Conservation (phyloP, 2,888 invertebrate species). For the Mellilla xanthometata region DNA sequence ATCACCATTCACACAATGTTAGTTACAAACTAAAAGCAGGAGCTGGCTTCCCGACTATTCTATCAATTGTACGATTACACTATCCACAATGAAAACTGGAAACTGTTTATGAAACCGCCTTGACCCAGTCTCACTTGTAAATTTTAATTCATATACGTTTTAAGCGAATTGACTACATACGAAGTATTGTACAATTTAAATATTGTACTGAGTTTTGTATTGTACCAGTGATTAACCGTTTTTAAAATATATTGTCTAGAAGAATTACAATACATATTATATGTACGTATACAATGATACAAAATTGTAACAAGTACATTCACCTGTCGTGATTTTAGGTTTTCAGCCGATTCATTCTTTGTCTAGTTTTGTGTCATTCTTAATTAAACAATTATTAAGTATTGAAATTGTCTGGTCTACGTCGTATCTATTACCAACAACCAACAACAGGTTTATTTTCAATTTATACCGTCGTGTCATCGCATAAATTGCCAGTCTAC, state of each 20-base stretch:
- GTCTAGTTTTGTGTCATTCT: too few relatives aligned
- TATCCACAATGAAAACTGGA: conserved; percentile 19
- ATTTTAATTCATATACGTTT: conserved; percentile 5
- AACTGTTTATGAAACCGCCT: conserved; percentile 22
- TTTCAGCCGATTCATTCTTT: too few relatives aligned
- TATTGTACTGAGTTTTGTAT: too few relatives aligned
- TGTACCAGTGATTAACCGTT: too few relatives aligned
- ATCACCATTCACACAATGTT: not conserved
- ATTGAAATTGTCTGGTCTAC: not conserved
- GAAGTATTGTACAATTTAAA: conserved; percentile 7
- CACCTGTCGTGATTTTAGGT: too few relatives aligned
- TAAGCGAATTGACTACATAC: conserved; percentile 3
- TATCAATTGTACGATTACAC: too few relatives aligned
- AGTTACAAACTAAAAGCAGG: not conserved
- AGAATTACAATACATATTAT: too few relatives aligned
- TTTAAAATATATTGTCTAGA: too few relatives aligned
- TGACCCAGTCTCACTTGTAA: conserved; percentile 20
- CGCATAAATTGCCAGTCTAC: too few relatives aligned
- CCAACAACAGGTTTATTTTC: conserved; percentile 10
- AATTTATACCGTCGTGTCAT: conserved; percentile 1
- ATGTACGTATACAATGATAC: too few relatives aligned
- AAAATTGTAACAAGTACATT: too few relatives aligned
- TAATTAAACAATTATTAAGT: not conserved
- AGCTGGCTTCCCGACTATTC: conserved; percentile 4
- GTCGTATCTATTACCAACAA: not conserved